Conservation (phyloP, 37 sponge, comb jelly and placozoan species). For the Chondrosia reniformis region DNA sequence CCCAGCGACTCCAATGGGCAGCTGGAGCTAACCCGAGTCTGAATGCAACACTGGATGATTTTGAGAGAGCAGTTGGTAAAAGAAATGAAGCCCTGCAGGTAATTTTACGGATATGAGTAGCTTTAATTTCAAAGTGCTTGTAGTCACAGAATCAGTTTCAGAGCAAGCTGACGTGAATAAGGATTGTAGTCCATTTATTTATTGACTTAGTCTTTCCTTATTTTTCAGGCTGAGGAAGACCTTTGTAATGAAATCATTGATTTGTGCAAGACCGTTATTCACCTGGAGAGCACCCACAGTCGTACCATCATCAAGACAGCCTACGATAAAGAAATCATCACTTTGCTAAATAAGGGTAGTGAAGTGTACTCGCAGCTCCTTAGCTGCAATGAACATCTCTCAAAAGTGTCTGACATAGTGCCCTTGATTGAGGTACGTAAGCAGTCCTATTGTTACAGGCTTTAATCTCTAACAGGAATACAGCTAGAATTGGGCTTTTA, state of each 20-base stretch:
- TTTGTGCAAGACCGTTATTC: slow-evolving; percentile 73
- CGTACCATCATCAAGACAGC: slow-evolving; percentile 53
- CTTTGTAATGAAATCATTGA: slow-evolving; percentile 59
- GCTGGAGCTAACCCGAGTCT: slow-evolving; percentile 91
- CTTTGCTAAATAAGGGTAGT: slow-evolving; percentile 56
- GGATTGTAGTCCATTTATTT: not conserved
- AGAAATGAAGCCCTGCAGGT: slow-evolving; percentile 58
- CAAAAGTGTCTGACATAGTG: slow-evolving; percentile 71
- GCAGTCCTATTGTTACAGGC: too few relatives aligned
- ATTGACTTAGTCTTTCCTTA: not conserved
- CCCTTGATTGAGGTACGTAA: slow-evolving; percentile 55
- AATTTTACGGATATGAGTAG: not conserved
- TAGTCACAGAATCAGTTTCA: too few relatives aligned
- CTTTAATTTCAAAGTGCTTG: too few relatives aligned
- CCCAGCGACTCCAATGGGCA: slow-evolving; percentile 95
- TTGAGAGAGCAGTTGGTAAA: slow-evolving; percentile 62
- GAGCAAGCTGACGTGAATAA: too few relatives aligned
- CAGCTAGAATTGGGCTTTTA: too few relatives aligned
- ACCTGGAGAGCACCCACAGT: slow-evolving; percentile 82
- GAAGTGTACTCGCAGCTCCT: slow-evolving; percentile 61
- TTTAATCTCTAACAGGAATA: too few relatives aligned
- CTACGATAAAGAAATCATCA: slow-evolving; percentile 55
- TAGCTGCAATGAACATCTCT: slow-evolving; percentile 58
- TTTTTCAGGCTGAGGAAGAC: slow-evolving; percentile 58
- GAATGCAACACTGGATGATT: slow-evolving; percentile 67